These are phyloP conservation scores for Dendroctonus valens DNA, from an alignment of 1,140 invertebrate genomes.

Conservation along the genomic window DNA sequence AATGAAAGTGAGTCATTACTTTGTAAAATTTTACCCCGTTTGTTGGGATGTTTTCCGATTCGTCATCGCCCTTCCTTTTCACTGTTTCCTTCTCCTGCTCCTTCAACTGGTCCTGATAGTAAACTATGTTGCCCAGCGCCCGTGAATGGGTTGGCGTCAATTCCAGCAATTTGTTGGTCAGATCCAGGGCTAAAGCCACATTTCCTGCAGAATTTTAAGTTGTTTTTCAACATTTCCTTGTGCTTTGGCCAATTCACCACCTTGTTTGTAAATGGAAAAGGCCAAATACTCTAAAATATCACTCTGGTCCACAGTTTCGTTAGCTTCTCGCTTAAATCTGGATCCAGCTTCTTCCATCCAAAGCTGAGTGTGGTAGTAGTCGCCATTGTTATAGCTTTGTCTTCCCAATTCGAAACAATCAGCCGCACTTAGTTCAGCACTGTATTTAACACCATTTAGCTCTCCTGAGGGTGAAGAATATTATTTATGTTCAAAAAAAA, in stretches of 20 bases:
- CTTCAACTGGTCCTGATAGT: slow-evolving; percentile 76
- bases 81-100: slow-evolving; percentile 52
- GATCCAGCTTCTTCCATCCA: slow-evolving; percentile 94
- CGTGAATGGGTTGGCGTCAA: slow-evolving; percentile 80
- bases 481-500: background rate
- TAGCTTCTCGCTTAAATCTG: slow-evolving; percentile 63
- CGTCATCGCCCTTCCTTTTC: slow-evolving; percentile 67
- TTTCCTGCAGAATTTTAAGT: slow-evolving; percentile 68
- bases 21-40: slow-evolving; percentile 34
- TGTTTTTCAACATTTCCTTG: background rate
- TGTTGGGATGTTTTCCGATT: slow-evolving; percentile 24
- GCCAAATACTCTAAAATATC: slow-evolving; percentile 96
- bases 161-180: slow-evolving; percentile 86
- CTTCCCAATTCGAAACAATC: slow-evolving; percentile 97
- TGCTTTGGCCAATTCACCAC: slow-evolving; percentile 53
- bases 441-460: slow-evolving; percentile 82
- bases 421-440: slow-evolving; percentile 70
- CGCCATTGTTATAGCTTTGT: slow-evolving; percentile 90
- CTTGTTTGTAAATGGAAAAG: slow-evolving; percentile 91
- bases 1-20: slow-evolving; percentile 24
- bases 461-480: slow-evolving; percentile 54
- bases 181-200: slow-evolving; percentile 77
- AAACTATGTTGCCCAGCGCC: slow-evolving; percentile 80
- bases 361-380: slow-evolving; percentile 89
- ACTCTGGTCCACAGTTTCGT: slow-evolving; percentile 65